These are phyloP conservation scores for Drosophila kurseongensis DNA, from an alignment of 1,140 invertebrate species.

Conservation along the genomic window DNA sequence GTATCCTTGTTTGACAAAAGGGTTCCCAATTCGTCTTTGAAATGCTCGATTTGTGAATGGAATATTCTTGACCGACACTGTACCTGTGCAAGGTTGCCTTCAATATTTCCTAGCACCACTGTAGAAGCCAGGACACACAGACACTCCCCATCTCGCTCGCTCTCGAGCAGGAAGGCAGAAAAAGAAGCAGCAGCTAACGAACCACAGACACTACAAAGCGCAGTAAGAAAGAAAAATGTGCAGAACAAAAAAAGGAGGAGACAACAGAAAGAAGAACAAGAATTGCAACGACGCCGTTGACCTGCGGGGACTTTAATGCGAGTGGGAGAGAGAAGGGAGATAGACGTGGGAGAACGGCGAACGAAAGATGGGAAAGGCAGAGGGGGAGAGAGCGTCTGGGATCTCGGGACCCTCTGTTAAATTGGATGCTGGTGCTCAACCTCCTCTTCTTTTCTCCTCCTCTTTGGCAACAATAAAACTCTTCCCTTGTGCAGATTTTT, in stretches of 20 bases:
- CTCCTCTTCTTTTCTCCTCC: slow-evolving; percentile 6
- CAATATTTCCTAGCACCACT: slow-evolving; percentile 29
- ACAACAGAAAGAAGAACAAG: slow-evolving; percentile 30
- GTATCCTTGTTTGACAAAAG: too few relatives aligned
- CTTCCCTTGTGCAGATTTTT: slow-evolving; percentile 56
- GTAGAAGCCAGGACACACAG: slow-evolving; percentile 33
- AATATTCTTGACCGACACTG: slow-evolving; percentile 32
- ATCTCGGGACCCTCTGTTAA: slow-evolving; percentile 46
- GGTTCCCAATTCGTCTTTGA: not conserved
- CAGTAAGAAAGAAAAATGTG: slow-evolving; percentile 70
- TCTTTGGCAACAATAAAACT: slow-evolving; percentile 61
- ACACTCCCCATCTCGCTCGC: slow-evolving; percentile 25
- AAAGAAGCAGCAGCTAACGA: slow-evolving; percentile 22
- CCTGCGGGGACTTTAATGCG: slow-evolving; percentile 37
- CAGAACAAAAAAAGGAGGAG: slow-evolving; percentile 29
- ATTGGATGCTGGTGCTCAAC: slow-evolving; percentile 64
- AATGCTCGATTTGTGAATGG: not conserved
- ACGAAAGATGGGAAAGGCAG: not conserved
- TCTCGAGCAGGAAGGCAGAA: not conserved
- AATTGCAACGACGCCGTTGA: slow-evolving; percentile 60
- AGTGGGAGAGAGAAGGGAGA: slow-evolving; percentile 19
- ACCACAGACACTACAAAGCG: slow-evolving; percentile 70
- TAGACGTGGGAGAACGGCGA: slow-evolving; percentile 43
- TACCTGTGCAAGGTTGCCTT: slow-evolving; percentile 38
- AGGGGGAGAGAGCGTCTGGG: slow-evolving; percentile 39